Percentiles rank a stretch among this genome's conserved stretches.
Conservation (phyloP, 2,888 invertebrate species). For the Polia nebulosa region DNA sequence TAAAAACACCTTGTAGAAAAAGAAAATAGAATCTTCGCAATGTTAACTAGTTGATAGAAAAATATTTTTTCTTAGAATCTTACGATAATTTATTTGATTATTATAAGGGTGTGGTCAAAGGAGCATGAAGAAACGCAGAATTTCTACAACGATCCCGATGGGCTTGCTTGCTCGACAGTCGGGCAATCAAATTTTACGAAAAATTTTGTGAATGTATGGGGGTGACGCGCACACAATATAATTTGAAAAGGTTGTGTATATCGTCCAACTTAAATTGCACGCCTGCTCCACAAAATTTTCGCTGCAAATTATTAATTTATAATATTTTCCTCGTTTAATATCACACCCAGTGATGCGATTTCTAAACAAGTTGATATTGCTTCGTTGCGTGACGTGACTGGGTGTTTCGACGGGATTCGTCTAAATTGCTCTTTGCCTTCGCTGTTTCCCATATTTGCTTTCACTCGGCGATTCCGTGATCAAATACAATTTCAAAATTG, state of each 20-base stretch:
- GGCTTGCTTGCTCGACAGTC: neutral
- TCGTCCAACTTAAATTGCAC: too few species aligned
- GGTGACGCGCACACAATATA: neutral
- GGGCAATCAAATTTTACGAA: neutral
- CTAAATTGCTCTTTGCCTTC: neutral
- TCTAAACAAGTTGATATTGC: neutral
- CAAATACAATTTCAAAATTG: neutral
- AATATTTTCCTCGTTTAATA: neutral
- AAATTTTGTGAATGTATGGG: neutral
- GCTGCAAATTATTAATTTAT: neutral
- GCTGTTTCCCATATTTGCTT: neutral
- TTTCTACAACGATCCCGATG: neutral
- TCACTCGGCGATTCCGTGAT: neutral
- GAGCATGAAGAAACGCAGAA: neutral
- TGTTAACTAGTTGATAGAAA: conserved; percentile 24
- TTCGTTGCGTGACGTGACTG: neutral
- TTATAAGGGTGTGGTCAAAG: conserved; percentile 15
- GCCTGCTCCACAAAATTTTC: neutral
- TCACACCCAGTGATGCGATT: neutral
- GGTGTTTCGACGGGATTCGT: neutral
- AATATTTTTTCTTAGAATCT: conserved; percentile 3
- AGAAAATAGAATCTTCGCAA: conserved; percentile 13
- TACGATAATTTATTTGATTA: neutral
- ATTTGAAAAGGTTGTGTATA: neutral
- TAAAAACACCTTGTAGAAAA: conserved; percentile 22